Evolutionary conservation across 1,140 invertebrate genomes (phyloP).

Genomic region (Macrotrachela quadricornifera): DNA sequence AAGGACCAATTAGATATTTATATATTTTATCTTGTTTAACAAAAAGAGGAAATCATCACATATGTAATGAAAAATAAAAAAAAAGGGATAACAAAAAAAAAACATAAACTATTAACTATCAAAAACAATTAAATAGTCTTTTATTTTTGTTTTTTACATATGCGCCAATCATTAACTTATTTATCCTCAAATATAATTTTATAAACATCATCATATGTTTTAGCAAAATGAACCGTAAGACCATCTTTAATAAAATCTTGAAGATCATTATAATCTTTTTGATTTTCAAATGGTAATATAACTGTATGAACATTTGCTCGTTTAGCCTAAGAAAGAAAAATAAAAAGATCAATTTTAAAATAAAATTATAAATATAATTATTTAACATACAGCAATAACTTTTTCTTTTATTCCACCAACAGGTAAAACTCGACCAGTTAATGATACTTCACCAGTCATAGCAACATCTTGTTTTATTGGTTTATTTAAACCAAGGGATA

Average conservation of each 20-base stretch:
- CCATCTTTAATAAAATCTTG: conserved; percentile 72
- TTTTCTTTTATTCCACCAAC: conserved; percentile 98
- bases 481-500: conserved; percentile 60
- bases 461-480: conserved; percentile 60
- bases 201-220: conserved; percentile 61
- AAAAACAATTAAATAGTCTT: too few species aligned
- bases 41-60: too few species aligned
- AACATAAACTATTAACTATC: too few species aligned
- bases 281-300: conserved; percentile 81
- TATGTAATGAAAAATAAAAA: too few species aligned
- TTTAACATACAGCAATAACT: conserved; percentile 50
- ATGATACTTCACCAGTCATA: conserved; percentile 95
- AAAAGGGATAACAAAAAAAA: too few species aligned
- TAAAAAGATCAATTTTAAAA: too few species aligned
- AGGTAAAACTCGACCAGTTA: conserved; percentile 80
- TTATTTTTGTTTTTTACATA: too few species aligned
- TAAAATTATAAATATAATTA: too few species aligned
- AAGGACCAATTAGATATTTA: too few species aligned
- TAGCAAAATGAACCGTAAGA: conserved; percentile 78
- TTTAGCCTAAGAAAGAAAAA: conserved; percentile 48
- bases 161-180: too few species aligned
- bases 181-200: conserved; percentile 46
- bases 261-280: conserved; percentile 82
- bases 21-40: too few species aligned
- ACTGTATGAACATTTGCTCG: conserved; percentile 68